A percentile compares a stretch with the other conserved stretches of the same genome.
Evolutionary conservation across 1,140 invertebrate genomes (phyloP).

Genomic region (Druon quercuslanigerum): DNA sequence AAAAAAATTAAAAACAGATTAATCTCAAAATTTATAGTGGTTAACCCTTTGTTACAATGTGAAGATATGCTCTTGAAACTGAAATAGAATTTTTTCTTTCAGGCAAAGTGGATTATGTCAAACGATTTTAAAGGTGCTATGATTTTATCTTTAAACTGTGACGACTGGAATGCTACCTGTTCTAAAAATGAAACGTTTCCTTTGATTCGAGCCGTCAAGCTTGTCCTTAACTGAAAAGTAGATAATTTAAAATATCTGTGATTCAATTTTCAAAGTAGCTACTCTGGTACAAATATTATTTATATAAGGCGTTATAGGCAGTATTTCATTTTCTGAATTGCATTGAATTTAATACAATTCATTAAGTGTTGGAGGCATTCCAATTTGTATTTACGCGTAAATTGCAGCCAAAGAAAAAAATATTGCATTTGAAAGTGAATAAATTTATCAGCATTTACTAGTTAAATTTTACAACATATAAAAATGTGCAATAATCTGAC

Average conservation of each 20-base stretch:
- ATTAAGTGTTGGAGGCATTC: not conserved
- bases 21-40: too few species aligned
- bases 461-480: slow-evolving; percentile 16
- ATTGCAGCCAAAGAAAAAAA: not conserved
- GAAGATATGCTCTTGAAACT: not conserved
- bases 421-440: not conserved
- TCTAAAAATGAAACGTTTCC: slow-evolving; percentile 63
- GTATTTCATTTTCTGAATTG: not conserved
- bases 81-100: slow-evolving; percentile 48
- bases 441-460: not conserved
- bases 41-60: too few species aligned
- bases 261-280: slow-evolving; percentile 3
- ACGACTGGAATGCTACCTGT: slow-evolving; percentile 79
- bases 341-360: too few species aligned
- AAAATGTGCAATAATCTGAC: slow-evolving; percentile 10
- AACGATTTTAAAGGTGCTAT: slow-evolving; percentile 83
- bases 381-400: not conserved
- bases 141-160: slow-evolving; percentile 85
- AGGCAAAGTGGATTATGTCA: slow-evolving; percentile 80
- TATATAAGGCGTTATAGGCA: not conserved
- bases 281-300: slow-evolving; percentile 11
- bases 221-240: slow-evolving; percentile 16
- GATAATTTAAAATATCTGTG: slow-evolving; percentile 17
- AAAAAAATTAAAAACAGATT: too few species aligned
- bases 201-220: slow-evolving; percentile 53